phyloP scores from a whole-genome alignment of 2,888 invertebrate genomes.

The Thera obeliscata region DNA sequence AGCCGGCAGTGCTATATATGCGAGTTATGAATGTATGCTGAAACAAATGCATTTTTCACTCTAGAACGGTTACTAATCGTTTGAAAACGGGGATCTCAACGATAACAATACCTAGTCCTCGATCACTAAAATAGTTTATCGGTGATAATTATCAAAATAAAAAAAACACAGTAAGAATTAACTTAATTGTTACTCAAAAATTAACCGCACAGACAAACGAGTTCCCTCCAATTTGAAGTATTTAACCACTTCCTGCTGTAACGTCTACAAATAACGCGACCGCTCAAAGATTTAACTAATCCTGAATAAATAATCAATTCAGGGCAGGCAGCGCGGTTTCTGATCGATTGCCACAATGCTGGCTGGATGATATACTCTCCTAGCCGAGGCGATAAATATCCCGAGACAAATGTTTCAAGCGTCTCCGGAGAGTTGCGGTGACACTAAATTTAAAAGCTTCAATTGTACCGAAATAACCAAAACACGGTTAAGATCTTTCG shows the following conservation, averaged over 20 bases:
- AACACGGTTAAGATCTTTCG: slow-evolving; percentile 83
- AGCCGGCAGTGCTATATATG: too few relatives aligned
- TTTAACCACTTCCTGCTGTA: slow-evolving; percentile 70
- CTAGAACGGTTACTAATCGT: too few relatives aligned
- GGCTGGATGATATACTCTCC: slow-evolving; percentile 81
- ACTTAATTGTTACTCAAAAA: slow-evolving; percentile 44
- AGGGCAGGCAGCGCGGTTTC: slow-evolving; percentile 73
- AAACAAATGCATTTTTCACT: too few relatives aligned
- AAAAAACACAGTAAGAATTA: slow-evolving; percentile 1
- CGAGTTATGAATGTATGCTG: too few relatives aligned
- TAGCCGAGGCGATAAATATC: slow-evolving; percentile 81
- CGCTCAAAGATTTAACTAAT: slow-evolving; percentile 78
- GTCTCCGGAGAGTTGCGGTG: slow-evolving; percentile 82
- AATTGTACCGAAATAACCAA: slow-evolving; percentile 84
- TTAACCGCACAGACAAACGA: slow-evolving; percentile 60
- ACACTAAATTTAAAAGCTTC: slow-evolving; percentile 84
- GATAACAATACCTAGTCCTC: too few relatives aligned
- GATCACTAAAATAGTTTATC: too few relatives aligned
- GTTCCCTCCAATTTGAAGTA: slow-evolving; percentile 54
- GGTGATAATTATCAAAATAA: neutral
- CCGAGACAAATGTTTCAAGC: slow-evolving; percentile 81
- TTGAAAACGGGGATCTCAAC: too few relatives aligned
- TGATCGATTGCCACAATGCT: slow-evolving; percentile 83
- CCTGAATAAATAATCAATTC: slow-evolving; percentile 82
- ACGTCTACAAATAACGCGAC: slow-evolving; percentile 76